Conservation (phyloP, 2,888 invertebrate species). For the Drosophila paracracens region DNA sequence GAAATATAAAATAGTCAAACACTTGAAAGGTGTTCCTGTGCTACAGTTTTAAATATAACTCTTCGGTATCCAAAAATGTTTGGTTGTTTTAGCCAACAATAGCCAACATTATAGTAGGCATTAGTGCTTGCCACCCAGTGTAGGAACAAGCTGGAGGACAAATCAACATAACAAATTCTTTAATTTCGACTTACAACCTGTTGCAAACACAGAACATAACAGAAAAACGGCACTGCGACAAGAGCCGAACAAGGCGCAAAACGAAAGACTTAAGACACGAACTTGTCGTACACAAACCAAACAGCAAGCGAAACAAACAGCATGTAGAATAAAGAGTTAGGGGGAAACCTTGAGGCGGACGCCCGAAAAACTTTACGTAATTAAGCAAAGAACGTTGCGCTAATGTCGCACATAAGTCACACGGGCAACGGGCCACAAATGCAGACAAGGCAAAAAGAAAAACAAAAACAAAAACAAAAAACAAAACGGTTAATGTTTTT, state of each 20-base stretch:
- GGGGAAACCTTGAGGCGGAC: conserved; percentile 30
- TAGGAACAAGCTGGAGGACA: conserved; percentile 44
- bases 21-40: not conserved
- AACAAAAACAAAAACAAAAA: conserved; percentile 20
- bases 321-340: not conserved
- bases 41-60: not conserved
- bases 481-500: conserved; percentile 79
- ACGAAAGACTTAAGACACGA: conserved; percentile 83
- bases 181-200: conserved; percentile 76
- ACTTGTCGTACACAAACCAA: conserved; percentile 76
- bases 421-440: conserved; percentile 50
- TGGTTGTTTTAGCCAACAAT: not conserved
- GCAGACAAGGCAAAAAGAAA: conserved; percentile 35
- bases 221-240: conserved; percentile 57
- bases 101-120: conserved; percentile 10
- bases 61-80: not conserved
- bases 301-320: conserved; percentile 42
- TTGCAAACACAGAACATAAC: conserved; percentile 54
- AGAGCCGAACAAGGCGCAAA: conserved; percentile 66
- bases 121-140: conserved; percentile 32
- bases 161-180: conserved; percentile 75
- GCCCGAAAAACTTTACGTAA: conserved; percentile 73
- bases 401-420: conserved; percentile 81
- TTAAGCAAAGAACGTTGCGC: conserved; percentile 79
- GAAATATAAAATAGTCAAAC: not conserved